Conservation (phyloP, 2,113 vertebrate genomes). For the Microtus richardsoni region DNA sequence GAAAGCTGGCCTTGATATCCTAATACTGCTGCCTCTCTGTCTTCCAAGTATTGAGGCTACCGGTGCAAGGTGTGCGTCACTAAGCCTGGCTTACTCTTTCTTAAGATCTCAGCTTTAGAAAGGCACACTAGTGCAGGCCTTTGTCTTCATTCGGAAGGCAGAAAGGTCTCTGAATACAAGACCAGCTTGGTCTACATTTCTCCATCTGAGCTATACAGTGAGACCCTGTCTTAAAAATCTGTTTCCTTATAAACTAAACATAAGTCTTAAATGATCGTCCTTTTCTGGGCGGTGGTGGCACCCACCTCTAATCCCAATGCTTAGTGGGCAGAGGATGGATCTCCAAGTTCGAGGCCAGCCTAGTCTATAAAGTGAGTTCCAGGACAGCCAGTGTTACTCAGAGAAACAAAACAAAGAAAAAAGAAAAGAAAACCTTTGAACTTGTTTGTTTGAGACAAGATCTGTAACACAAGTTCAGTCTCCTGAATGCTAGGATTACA, state of each 20-base stretch:
- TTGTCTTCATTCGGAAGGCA: background rate
- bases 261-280: background rate
- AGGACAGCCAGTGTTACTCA: no score
- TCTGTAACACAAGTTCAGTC: background rate
- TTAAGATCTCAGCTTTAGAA: conserved; percentile 2
- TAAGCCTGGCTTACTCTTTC: background rate
- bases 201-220: background rate
- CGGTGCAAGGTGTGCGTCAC: background rate
- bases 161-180: background rate
- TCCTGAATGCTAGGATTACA: background rate
- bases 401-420: no score
- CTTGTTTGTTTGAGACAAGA: background rate
- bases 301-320: no score
- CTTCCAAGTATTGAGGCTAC: background rate
- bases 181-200: background rate
- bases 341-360: no score
- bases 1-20: background rate
- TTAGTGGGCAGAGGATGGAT: no score
- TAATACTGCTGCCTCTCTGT: background rate
- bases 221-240: background rate
- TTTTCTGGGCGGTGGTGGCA: background rate
- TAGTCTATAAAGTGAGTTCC: no score
- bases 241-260: conserved; percentile 53
- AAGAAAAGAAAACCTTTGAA: no score
- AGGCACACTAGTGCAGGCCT: background rate